Evolutionary conservation across 2,113 vertebrate species (phyloP).

Genomic region (Nesospiza acunhae): DNA sequence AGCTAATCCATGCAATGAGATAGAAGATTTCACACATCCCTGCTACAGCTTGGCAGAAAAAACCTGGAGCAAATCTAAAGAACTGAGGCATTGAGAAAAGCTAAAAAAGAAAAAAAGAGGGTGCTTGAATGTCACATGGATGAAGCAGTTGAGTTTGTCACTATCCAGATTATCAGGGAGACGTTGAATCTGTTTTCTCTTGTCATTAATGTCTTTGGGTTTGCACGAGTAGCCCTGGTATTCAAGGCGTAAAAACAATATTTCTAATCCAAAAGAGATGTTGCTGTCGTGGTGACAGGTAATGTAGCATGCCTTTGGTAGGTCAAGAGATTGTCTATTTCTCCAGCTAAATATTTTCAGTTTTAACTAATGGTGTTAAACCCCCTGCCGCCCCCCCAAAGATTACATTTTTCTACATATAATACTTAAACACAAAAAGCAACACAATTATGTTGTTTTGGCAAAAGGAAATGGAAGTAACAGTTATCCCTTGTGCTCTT

Average conservation of each 20-base stretch:
- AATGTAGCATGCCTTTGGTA: background rate
- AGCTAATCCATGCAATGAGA: slow-evolving; percentile 9
- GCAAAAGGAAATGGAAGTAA: background rate
- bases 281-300: background rate
- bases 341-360: background rate
- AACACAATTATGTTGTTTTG: background rate
- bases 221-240: background rate
- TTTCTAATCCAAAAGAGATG: background rate
- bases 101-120: background rate
- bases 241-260: background rate
- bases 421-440: background rate
- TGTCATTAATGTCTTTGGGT: background rate
- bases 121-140: background rate
- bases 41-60: background rate
- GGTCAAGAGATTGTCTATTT: background rate
- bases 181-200: background rate
- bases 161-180: background rate
- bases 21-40: background rate
- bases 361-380: background rate
- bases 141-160: background rate
- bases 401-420: background rate
- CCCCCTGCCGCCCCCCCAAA: background rate
- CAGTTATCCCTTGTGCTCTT: background rate
- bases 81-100: background rate
- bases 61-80: background rate